A percentile compares a stretch with the other conserved stretches of the same genome.
Conservation (phyloP, 2,113 vertebrate genomes). For the Tiliqua scincoides region DNA sequence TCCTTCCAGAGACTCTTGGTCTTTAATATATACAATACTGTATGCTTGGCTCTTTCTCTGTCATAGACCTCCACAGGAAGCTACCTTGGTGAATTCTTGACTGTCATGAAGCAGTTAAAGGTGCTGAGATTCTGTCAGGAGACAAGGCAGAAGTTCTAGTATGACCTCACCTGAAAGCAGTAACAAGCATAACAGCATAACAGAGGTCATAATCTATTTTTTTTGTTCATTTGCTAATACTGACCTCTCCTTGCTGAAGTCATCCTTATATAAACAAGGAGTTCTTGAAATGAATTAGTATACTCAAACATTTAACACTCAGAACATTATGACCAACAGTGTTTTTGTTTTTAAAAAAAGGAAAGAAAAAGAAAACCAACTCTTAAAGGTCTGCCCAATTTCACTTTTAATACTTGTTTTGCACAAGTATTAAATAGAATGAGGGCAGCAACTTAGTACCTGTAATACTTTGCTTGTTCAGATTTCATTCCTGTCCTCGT, state of each 20-base stretch:
- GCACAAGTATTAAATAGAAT: background rate
- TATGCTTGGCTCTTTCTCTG: background rate
- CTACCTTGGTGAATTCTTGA: background rate
- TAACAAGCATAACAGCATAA: background rate
- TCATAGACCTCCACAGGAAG: background rate
- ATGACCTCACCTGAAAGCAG: background rate
- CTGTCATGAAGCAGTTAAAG: background rate
- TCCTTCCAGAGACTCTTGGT: background rate
- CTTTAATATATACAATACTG: background rate
- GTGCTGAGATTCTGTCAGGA: background rate
- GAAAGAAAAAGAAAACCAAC: background rate
- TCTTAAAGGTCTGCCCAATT: conserved; percentile 64
- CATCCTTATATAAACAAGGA: background rate
- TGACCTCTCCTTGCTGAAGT: conserved; percentile 1
- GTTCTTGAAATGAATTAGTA: conserved; percentile 42
- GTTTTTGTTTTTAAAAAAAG: too few species aligned
- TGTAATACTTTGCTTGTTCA: background rate
- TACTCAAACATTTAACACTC: background rate
- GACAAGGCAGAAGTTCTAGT: too few species aligned
- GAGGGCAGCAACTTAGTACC: background rate
- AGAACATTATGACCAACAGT: conserved; percentile 50
- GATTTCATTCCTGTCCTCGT: background rate
- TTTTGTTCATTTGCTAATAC: background rate
- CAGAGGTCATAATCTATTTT: background rate
- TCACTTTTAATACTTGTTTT: background rate